Conservation (phyloP, 92 coral and sea anemone genomes). For the Palythoa grandis region DNA sequence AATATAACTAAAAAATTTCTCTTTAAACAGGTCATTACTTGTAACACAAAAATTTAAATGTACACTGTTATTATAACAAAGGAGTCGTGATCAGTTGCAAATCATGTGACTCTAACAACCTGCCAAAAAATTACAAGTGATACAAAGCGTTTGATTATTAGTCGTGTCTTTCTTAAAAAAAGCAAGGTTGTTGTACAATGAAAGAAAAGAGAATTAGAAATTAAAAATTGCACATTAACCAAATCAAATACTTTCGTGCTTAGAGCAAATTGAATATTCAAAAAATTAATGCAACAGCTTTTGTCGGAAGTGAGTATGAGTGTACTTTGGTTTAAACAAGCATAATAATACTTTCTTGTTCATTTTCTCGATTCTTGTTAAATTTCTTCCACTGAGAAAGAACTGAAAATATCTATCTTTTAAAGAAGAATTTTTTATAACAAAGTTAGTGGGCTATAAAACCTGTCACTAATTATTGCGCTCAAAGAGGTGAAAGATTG, state of each 20-base stretch:
- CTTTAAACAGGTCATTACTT: constrained; percentile 9
- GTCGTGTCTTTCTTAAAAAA: background rate
- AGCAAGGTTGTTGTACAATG: background rate
- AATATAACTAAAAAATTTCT: background rate
- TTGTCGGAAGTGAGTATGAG: constrained; percentile 16
- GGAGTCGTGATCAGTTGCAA: background rate
- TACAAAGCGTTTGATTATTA: constrained; percentile 12
- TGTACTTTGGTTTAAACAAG: background rate
- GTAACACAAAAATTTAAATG: constrained; percentile 29
- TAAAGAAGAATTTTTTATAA: background rate
- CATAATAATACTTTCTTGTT: background rate
- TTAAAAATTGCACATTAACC: background rate
- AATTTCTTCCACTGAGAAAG: constrained; percentile 7
- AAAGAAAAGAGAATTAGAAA: background rate
- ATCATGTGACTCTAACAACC: constrained; percentile 42
- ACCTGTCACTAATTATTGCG: constrained; percentile 1
- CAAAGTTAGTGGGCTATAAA: background rate
- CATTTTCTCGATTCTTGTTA: background rate
- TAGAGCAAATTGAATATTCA: constrained; percentile 26
- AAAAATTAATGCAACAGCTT: constrained; percentile 36
- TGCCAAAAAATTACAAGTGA: constrained; percentile 16
- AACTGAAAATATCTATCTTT: background rate
- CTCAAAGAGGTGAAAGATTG: constrained; percentile 17
- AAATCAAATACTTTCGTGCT: constrained; percentile 17
- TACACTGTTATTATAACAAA: constrained; percentile 7